Conservation (phyloP, 2,888 invertebrate genomes). For the Panopea generosa region DNA sequence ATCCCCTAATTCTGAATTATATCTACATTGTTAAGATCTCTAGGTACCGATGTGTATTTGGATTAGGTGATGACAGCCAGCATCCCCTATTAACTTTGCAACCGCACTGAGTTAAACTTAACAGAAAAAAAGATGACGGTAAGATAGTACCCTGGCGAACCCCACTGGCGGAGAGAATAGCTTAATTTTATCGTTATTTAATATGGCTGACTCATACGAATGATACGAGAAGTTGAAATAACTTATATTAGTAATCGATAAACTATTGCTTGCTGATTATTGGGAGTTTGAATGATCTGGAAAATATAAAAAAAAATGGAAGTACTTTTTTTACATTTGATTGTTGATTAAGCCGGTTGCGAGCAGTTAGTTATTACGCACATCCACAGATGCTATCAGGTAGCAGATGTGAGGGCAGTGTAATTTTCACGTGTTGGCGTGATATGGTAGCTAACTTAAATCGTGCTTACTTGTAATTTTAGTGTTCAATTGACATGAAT, state of each 20-base stretch:
- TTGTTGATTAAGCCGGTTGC: no score
- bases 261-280: not conserved
- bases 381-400: no score
- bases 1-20: slow-evolving; percentile 36
- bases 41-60: not conserved
- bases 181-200: slow-evolving; percentile 25
- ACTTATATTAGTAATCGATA: slow-evolving; percentile 16
- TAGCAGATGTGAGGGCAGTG: no score
- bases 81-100: not conserved
- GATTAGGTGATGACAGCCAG: slow-evolving; percentile 1
- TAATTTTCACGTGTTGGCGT: no score
- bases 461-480: no score
- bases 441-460: no score
- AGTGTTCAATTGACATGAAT: no score
- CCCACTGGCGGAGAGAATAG: slow-evolving; percentile 10
- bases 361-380: no score
- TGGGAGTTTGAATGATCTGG: no score
- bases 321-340: no score
- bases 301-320: no score
- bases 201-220: slow-evolving; percentile 31
- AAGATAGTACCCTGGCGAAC: slow-evolving; percentile 17
- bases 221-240: slow-evolving; percentile 29
- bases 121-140: not conserved
- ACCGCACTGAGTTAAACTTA: slow-evolving; percentile 1
- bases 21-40: slow-evolving; percentile 4